Conservation (phyloP, 1,140 invertebrate genomes). For the Drosophila sturtevanti region DNA sequence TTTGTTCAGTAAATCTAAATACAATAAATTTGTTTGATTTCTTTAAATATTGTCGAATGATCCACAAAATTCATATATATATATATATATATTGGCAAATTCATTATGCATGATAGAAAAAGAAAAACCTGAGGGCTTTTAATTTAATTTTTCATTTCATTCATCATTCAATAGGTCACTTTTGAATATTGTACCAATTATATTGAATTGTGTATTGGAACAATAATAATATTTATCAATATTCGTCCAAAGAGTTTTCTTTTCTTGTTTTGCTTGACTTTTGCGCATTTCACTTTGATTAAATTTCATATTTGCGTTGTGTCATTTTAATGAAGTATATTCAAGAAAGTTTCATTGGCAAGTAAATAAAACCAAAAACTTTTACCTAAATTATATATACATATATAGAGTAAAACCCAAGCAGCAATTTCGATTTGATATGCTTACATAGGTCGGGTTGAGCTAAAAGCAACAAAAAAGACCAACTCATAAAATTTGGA, state of each 20-base stretch:
- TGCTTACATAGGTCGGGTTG: slow-evolving; percentile 14
- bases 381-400: slow-evolving; percentile 32
- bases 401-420: not conserved
- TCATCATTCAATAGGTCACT: no score
- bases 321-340: slow-evolving; percentile 36
- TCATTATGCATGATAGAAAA: no score
- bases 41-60: no score
- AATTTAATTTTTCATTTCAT: no score
- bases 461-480: slow-evolving; percentile 29
- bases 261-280: not conserved
- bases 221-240: not conserved
- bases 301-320: not conserved
- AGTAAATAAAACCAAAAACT: slow-evolving; percentile 25
- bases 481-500: slow-evolving; percentile 17
- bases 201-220: not conserved
- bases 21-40: no score
- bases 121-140: no score
- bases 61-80: no score
- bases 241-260: not conserved
- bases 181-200: not conserved
- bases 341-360: slow-evolving; percentile 30
- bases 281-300: slow-evolving; percentile 5
- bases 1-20: no score
- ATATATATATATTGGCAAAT: no score
- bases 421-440: slow-evolving; percentile 38